Evolutionary conservation across 2,113 vertebrate genomes (phyloP), one percentile per base, ranked within the genome.

Genomic region (Xyliphius kryptos): DNA sequence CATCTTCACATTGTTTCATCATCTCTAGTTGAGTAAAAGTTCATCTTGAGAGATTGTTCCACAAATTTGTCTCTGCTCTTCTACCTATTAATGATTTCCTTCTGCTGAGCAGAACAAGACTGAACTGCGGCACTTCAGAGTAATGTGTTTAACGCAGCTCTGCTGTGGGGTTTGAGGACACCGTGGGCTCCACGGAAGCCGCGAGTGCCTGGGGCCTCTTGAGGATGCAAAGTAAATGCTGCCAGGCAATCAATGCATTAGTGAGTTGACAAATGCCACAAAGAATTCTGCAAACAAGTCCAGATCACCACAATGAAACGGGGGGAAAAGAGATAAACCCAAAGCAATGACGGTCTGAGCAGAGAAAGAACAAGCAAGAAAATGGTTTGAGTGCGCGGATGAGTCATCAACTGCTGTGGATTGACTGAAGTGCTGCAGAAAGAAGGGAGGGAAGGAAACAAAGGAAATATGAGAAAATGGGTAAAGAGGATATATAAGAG

Each of bases 341-440:
- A 13, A 13, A 44, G 60, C 49, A 66, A 46, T 55, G 60, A 43
- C 37, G 38, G 43, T 40, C 14, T 9, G 9, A 20, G 14, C 20
- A 19, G 17, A 37, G 12, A 51, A 60, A 54, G 36, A 66, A 56
- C 51, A 17, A 20, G 58, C 26, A 67, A 61, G 71, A 67, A 37
- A 6, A 46, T 15, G 43, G 43, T n/a, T 4, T 6, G 43, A 69
- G 64, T 15, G 43, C 68, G 74, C 36, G 74, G 79, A 84, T 87
- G 86, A 88, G 79, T 88, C 86, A 88, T 79, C 67, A 6, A 55
- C 54, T 66, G 77, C 80, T 82, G 78, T 71, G 74, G 71, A 80
- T 74, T 79, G 69, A 77, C 66, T 16, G 37, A 21, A 20, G 49
- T 26, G n/a, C 43, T 36, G 55, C 19, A 57, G 44, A 21, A 41